Evolutionary conservation across 2,113 vertebrate genomes (phyloP).

Genomic region (Lates calcarifer): DNA sequence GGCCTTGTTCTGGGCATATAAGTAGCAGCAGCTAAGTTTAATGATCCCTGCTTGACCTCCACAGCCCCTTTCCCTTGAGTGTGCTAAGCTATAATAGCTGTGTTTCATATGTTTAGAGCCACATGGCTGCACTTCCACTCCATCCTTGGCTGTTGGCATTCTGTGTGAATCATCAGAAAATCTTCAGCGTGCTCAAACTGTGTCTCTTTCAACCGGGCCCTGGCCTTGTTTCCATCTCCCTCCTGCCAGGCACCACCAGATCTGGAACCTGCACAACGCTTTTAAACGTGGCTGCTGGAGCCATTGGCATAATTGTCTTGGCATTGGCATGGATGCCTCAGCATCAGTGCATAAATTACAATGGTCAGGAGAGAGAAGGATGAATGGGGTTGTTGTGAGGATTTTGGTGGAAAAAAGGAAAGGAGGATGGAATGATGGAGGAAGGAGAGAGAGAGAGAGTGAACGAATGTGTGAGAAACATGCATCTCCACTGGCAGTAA

Average conservation of each 20-base stretch:
- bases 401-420: neutral
- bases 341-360: conserved; percentile 43
- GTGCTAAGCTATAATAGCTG: conserved; percentile 5
- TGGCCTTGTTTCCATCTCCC: conserved; percentile 40
- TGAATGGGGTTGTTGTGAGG: conserved; percentile 31
- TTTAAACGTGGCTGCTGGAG: conserved; percentile 42
- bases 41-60: conserved; percentile 53
- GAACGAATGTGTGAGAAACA: conserved; percentile 12
- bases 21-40: conserved; percentile 29
- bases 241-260: conserved; percentile 50
- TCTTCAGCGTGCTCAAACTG: conserved; percentile 48
- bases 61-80: neutral
- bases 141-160: conserved; percentile 32
- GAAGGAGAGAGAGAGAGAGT: neutral
- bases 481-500: conserved; percentile 62
- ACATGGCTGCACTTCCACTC: conserved; percentile 42
- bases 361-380: conserved; percentile 24
- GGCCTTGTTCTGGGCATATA: neutral
- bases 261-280: conserved; percentile 50
- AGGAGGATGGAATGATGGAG: neutral
- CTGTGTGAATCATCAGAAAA: conserved; percentile 63
- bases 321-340: conserved; percentile 22
- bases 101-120: conserved; percentile 26
- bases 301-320: conserved; percentile 60
- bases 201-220: conserved; percentile 61